Base-by-base conservation (phyloP, 2,113 vertebrate species). In the Trinectes maculatus region DNA sequence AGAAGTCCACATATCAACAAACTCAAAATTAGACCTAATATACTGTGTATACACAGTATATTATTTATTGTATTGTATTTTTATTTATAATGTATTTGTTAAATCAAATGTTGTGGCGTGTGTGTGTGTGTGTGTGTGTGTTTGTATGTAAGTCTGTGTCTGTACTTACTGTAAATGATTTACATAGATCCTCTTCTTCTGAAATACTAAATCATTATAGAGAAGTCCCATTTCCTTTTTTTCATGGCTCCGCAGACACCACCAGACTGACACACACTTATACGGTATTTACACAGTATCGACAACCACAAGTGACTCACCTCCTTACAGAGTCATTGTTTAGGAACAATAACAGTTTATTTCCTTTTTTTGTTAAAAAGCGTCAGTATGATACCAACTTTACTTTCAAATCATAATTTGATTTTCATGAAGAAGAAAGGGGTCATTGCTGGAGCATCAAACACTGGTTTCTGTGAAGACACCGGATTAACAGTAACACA, bases 171-270 rank as follows among this genome's bases (percentile, higher is more conserved):
- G 82, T 87, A 87, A 85, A 74, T 24, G 39, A 3, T 66, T 56
- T 47, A 15, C 48, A 54, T 36, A 76, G 56, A 82, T 85, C 84
- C 76, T 76, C 48, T 89, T 86, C 65, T 77, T 66, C 24, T 52
- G 77, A 87, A 88, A 68, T 71, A 34, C 51, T 22, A 15, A 26
- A 60, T 51, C 21, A 77, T 74, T 15, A 72, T 1, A 73, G 59
- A 67, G 69, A 83, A 85, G 79, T 84, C 24, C 11, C 8, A 19
- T 71, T 89, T 89, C 88, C 82, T 28, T 77, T 2, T 84, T 85
- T 81, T 21, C 18, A 16, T 36, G 53, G 57, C 25, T 68, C 59
- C 49, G 18, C 0, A 2, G 12, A 49, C 12, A 1, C 8, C 46
- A 19, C 43, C 34, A 24, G 19, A 51, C 5, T 8, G 9, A 54